Evolutionary conservation across 2,888 invertebrate genomes (phyloP), one percentile per base, ranked within the genome.

Genomic region (Malthinus flaveolus): DNA sequence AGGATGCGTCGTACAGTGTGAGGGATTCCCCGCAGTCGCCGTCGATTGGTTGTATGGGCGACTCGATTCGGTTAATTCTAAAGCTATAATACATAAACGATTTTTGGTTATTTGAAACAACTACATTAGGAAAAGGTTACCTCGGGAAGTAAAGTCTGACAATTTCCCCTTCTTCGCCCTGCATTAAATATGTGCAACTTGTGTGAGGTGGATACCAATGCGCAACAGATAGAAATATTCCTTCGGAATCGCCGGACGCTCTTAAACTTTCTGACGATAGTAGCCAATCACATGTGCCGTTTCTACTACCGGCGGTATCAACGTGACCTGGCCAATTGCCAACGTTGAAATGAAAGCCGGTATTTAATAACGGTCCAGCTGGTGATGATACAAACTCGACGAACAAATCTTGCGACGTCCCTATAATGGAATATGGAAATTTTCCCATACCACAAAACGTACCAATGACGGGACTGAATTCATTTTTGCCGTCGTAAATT

Each of bases 191-290:
- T 37, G 93, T 93, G 78, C 95, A 95, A 9, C 91, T 91, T 0
- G 95, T 95, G 73, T 93, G 92, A 0, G 95, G 93, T 0, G 94
- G 94, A 75, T 95, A 95, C 95, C 95, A 95, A 74, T 95, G 95
- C 0, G 93, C 93, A 9, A 95, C 93, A 0, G 93, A 93, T 12
- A 94, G 82, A 78, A 95, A 95, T 66, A 94, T 93, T 5, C 93
- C 94, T 73, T 94, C 93, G 31, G 90, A 87, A 73, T 90, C 91
- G 23, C 91, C 90, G 47, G 87, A 88, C 66, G 87, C 86, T 73
- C 86, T 84, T 13, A 94, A 80, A 34, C 90, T 88, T 68, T 92
- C 90, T 47, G 93, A 92, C 52, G 90, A 91, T 46, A 94, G 83
- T 49, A 93, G 80, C 94, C 94, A 94, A 77, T 93, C 92, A 73